These are phyloP conservation scores for Hemibagrus wyckioides DNA, from an alignment of 2,113 vertebrate species.

Conservation along the genomic window DNA sequence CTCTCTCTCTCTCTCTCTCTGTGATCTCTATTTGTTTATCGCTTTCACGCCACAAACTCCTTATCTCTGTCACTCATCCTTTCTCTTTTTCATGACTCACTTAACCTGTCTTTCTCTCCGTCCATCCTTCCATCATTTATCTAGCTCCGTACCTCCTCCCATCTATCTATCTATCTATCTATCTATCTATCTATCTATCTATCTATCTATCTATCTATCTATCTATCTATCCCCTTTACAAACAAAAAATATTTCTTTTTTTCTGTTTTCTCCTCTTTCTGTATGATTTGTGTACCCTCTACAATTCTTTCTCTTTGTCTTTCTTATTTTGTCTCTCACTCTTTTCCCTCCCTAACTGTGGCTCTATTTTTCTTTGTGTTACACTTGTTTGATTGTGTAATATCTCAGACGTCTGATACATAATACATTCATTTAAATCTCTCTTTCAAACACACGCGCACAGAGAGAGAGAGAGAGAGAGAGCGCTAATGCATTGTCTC, in stretches of 20 bases:
- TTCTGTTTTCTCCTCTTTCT: not conserved
- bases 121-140: not conserved
- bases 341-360: not conserved
- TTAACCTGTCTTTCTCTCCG: not conserved
- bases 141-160: not conserved
- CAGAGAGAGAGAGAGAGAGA: not conserved
- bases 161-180: not conserved
- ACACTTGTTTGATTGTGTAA: not conserved
- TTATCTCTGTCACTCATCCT: not conserved
- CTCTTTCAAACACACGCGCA: constrained; percentile 1
- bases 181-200: not conserved
- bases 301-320: not conserved
- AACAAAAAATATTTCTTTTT: too few relatives aligned
- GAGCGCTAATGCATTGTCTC: not conserved
- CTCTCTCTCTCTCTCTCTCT: not conserved
- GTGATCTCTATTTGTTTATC: not conserved
- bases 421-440: not conserved
- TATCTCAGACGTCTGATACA: not conserved
- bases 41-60: not conserved
- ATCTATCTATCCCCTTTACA: not conserved
- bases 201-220: not conserved
- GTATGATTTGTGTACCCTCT: too few relatives aligned
- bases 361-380: not conserved
- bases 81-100: not conserved
- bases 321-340: not conserved